Conservation (phyloP, 2,113 vertebrate species). For the Pseudolaguvia tuberculata region DNA sequence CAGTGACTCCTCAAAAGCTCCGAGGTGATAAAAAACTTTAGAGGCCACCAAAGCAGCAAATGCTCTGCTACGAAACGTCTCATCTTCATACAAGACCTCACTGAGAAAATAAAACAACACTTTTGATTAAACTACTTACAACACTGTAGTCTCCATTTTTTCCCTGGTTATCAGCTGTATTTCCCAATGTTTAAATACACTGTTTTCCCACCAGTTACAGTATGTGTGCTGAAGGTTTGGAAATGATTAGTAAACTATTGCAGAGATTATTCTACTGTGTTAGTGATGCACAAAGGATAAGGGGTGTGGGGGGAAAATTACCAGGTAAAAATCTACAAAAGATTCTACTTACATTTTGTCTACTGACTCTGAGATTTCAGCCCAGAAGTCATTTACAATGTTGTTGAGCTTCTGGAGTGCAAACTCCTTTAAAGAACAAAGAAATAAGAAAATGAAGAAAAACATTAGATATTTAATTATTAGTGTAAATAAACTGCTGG, state of each 20-base stretch:
- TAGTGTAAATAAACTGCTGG: too few relatives aligned
- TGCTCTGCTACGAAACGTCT: conserved; percentile 88
- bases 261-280: neutral
- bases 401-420: conserved; percentile 93
- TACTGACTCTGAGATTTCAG: conserved; percentile 98
- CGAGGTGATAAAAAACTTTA: conserved; percentile 97
- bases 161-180: too few relatives aligned
- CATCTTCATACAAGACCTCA: conserved; percentile 96
- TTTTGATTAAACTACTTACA: too few relatives aligned
- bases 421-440: conserved; percentile 80
- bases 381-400: conserved; percentile 99
- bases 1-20: conserved; percentile 96
- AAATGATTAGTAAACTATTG: neutral
- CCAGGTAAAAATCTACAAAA: neutral
- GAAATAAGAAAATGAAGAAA: neutral
- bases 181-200: too few relatives aligned
- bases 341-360: conserved; percentile 91
- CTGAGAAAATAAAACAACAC: conserved; percentile 62
- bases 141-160: too few relatives aligned
- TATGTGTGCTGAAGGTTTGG: neutral
- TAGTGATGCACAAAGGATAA: neutral
- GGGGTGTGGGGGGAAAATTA: neutral
- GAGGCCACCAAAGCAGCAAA: conserved; percentile 97
- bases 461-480: neutral
- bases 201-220: neutral